Base-by-base conservation (phyloP, 2,113 vertebrate genomes). In the Potamarius usumacintae region DNA sequence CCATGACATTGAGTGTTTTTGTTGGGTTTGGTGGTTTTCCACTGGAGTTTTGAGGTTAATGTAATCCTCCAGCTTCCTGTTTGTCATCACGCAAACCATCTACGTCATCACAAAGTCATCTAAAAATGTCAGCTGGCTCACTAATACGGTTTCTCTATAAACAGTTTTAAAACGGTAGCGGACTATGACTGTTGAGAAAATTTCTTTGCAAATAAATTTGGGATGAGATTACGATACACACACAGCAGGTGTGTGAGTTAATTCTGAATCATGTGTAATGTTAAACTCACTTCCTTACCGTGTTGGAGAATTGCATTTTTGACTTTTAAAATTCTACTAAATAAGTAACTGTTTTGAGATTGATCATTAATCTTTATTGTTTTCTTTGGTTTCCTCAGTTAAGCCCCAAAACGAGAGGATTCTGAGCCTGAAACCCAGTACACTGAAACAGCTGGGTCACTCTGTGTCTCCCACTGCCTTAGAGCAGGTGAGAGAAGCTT, bases 351-450 rank as follows among this genome's bases (percentile, higher is more conserved):
- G 42, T 14, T 27, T 55, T 11, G 83, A 57, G 42, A 18, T 27
- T 84, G 67, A 8, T 30, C 4, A 34, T 53, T 85, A 11, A 0
- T 74, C 2, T 48, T 71, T 48, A 20, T n/a, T n/a, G 48, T 20
- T 2, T 42, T 42, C 25, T 25, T 78, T 89, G 63, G 82, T 89
- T 88, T 91, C 90, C 88, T 52, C 89, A 96, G 95, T 95, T 84
- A 95, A 94, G 89, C 90, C 93, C 55, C 88, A 93, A 22, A 90
- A 84, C 85, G 93, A 97, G 89, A 95, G 91, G 91, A 94, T 96
- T 53, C 94, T 96, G 65, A 96, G 96, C 88, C 95, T 99, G 89
- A 99, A 99, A 92, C 96, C 98, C 84, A 98, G 94, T 90, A 95
- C 95, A 72, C 92, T 95, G 65, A 95, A 95, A 89, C 95, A 95